phyloP scores from a whole-genome alignment of 1,140 invertebrate genomes.

The Drosophila aff. region DNA sequence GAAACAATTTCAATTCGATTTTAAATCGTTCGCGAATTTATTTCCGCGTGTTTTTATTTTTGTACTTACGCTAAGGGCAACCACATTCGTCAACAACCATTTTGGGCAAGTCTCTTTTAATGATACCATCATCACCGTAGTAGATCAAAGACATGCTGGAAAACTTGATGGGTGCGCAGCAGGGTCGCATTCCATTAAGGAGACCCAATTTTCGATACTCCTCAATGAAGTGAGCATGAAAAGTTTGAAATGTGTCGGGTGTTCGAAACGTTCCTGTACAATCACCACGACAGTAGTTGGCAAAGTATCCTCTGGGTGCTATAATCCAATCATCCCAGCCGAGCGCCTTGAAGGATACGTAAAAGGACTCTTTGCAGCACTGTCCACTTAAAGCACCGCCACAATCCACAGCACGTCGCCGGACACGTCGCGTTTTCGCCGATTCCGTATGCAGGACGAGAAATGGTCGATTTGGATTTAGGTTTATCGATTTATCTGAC shows the following conservation, averaged over 20 bases:
- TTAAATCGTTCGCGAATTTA: background rate
- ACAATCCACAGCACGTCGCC: conserved; percentile 93
- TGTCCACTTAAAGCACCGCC: conserved; percentile 90
- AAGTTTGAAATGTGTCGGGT: conserved; percentile 93
- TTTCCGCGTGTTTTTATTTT: background rate
- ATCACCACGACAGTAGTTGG: conserved; percentile 97
- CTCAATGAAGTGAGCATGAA: conserved; percentile 95
- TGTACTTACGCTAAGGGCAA: conserved; percentile 89
- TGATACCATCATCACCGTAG: conserved; percentile 95
- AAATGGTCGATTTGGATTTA: conserved; percentile 91
- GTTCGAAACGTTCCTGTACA: conserved; percentile 91
- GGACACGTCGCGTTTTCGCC: conserved; percentile 88
- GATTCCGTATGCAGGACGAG: conserved; percentile 92
- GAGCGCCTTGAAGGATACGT: conserved; percentile 94
- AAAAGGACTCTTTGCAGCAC: conserved; percentile 96
- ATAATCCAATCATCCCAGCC: conserved; percentile 99
- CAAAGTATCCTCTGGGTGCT: conserved; percentile 94
- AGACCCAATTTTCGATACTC: conserved; percentile 92
- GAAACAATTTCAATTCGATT: background rate
- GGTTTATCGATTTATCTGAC: conserved; percentile 9
- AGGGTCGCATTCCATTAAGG: conserved; percentile 92
- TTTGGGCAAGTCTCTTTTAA: conserved; percentile 96
- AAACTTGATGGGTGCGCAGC: conserved; percentile 97
- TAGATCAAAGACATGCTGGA: conserved; percentile 97
- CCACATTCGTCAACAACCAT: conserved; percentile 99